Base-by-base conservation (phyloP, 2,797 vertebrate species). In the Sebastes umbrosus region DNA sequence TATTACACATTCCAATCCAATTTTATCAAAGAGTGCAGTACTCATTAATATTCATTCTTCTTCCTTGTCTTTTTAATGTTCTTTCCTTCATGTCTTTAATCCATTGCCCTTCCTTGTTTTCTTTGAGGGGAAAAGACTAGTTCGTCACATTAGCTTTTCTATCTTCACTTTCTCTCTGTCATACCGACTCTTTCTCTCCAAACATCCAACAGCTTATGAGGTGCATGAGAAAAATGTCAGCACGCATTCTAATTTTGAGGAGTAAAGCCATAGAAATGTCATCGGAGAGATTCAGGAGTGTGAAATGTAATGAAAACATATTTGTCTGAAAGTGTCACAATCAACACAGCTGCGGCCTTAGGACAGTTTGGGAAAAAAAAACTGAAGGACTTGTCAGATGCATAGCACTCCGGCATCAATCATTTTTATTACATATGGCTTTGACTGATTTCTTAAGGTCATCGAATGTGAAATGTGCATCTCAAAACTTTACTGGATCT, bases 301-400 rank as follows among this genome's bases (percentile, higher is more conserved):
- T 87, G 88, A 91, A 91, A 93, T 84, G 74, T 90, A 86, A 93
- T 91, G 83, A 91, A 92, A 93, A 91, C 85, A 87, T 87, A 90
- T 94, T 89, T 91, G 89, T 92, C 89, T 88, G 74, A 86, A 84
- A 86, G 88, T 90, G 85, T 93, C 93, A 91, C 74, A 82, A 83
- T 90, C 89, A 85, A 88, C 84, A 85, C 84, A 78, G 86, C 88
- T 88, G 88, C 39, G 63, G 77, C 91, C 88, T 84, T 27, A 85
- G 87, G 85, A 89, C 81, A 84, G 65, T 76, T 67, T 29, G 46
- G 80, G 52, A 0, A 12, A 16, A 57, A 73, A 79, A 83, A 85
- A 71, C 52, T 69, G 86, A 84, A 84, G 82, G 75, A 79, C 84
- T 84, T 89, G 89, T 92, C 92, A 79, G 79, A 84, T 85, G 73